Evolutionary conservation across 2,113 vertebrate species (phyloP), one percentile per base, ranked within the genome.

Genomic region (Picathartes gymnocephalus): DNA sequence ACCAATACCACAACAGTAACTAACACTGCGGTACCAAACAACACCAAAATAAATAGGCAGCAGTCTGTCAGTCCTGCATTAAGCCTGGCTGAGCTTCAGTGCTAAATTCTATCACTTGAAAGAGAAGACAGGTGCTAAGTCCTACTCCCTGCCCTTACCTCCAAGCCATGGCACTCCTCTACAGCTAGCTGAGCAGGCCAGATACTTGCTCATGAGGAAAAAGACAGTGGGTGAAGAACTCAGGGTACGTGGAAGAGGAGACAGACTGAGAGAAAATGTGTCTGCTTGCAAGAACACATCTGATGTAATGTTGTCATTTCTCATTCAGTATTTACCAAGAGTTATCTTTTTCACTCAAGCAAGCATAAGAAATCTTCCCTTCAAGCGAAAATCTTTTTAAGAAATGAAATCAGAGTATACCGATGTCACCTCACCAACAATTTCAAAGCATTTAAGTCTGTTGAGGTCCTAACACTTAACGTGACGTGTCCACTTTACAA

Each of bases 71-170:
- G 20, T 27, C 33, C n/a, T 40, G 24, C 31, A n/a, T 37, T 48
- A 82, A 60, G 62, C n/a, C 66, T 31, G 23, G 37, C 31, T 33
- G 20, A 64, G 33, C 13, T 47, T 31, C 56, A 62, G 42, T 27
- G 16, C 35, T 68, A 37, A 66, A 70, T 30, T 73, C 57, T 28
- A 14, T 11, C 78, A 45, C 21, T 7, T 22, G 15, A 47, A 39
- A 66, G n/a, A 42, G 13, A 72, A 66, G 33, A 56, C 0, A 21
- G 44, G 14, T 2, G 0, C 1, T 6, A 54, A 78, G 14, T 37
- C 35, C 54, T 30, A 11, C 12, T 76, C 39, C 64, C 70, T 44
- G 39, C n/a, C 57, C 66, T 88, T 6, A 37, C 23, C 39, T 54
- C 33, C 48, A 18, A 64, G 61, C 37, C 68, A 24, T 19, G 39